Evolutionary conservation across 2,888 invertebrate genomes (phyloP).

Genomic region (Agrotis clavis): DNA sequence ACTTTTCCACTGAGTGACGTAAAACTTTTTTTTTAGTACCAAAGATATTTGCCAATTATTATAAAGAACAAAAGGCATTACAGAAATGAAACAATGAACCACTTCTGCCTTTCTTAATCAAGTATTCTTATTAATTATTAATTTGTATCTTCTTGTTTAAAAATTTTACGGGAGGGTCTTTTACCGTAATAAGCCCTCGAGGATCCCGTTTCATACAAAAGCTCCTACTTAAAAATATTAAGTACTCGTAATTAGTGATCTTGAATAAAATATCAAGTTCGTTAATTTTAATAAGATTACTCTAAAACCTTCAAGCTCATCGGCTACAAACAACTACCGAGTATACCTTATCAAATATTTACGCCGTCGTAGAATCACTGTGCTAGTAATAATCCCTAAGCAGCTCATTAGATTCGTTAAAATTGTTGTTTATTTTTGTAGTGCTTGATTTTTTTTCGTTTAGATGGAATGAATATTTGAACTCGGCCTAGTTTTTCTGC

Average conservation of each 20-base stretch:
- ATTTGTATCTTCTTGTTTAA: constrained; percentile 63
- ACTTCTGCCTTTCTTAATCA: constrained; percentile 31
- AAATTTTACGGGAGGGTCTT: constrained; percentile 61
- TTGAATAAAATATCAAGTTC: constrained; percentile 65
- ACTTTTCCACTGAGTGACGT: not conserved
- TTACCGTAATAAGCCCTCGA: constrained; percentile 52
- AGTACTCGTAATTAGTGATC: constrained; percentile 54
- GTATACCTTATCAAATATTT: constrained; percentile 47
- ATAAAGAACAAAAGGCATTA: constrained; percentile 7
- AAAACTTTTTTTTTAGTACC: not conserved
- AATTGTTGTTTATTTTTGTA: constrained; percentile 5
- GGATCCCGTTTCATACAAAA: constrained; percentile 60
- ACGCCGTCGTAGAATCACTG: constrained; percentile 30
- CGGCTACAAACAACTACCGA: constrained; percentile 57
- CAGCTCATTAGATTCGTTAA: constrained; percentile 55
- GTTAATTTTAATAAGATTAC: constrained; percentile 68
- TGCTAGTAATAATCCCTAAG: constrained; percentile 23
- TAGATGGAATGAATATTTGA: constrained; percentile 78
- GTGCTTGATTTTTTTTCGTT: constrained; percentile 55
- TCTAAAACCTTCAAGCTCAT: constrained; percentile 49
- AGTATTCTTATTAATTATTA: constrained; percentile 61
- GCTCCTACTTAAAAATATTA: constrained; percentile 53
- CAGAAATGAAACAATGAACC: constrained; percentile 39
- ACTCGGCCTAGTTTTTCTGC: constrained; percentile 76
- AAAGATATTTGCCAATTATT: not conserved